Evolutionary conservation across 2,797 vertebrate genomes (phyloP).

Genomic region (Hydrolagus colliei): DNA sequence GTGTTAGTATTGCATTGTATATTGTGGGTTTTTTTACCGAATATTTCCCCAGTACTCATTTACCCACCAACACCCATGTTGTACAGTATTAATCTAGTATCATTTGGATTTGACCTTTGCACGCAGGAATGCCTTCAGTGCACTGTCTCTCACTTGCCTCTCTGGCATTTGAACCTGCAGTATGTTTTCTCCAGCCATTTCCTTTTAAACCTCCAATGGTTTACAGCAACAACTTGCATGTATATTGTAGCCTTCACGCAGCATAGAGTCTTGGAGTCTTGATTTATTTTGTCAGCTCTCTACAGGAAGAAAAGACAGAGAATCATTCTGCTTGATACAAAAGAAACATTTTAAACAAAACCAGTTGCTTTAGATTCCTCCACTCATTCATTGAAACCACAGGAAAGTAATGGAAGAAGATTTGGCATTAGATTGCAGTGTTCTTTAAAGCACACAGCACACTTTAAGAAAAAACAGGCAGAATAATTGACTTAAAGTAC

Average conservation of each 20-base stretch:
- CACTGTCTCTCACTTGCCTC: not conserved
- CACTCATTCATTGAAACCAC: not conserved
- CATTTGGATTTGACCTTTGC: no score
- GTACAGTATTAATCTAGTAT: no score
- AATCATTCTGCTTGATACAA: not conserved
- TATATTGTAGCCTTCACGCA: no score
- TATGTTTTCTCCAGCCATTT: conserved; percentile 43
- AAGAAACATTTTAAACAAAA: not conserved
- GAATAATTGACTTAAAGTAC: not conserved
- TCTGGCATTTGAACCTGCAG: conserved; percentile 33
- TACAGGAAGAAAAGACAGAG: not conserved
- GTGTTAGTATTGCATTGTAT: no score
- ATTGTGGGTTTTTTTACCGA: no score
- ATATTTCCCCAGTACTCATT: no score
- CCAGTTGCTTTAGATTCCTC: no score
- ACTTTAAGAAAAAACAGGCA: not conserved
- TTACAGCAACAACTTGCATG: no score
- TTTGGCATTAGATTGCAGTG: not conserved
- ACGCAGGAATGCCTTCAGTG: no score
- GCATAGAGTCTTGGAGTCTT: no score
- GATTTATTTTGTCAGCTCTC: not conserved
- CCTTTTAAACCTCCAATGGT: not conserved
- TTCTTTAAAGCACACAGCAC: not conserved
- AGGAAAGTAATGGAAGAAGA: no score
- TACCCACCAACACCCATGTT: no score